Evolutionary conservation across 1,140 invertebrate species (phyloP), one percentile per base, ranked within the genome.

Genomic region (Ruditapes philippinarum): DNA sequence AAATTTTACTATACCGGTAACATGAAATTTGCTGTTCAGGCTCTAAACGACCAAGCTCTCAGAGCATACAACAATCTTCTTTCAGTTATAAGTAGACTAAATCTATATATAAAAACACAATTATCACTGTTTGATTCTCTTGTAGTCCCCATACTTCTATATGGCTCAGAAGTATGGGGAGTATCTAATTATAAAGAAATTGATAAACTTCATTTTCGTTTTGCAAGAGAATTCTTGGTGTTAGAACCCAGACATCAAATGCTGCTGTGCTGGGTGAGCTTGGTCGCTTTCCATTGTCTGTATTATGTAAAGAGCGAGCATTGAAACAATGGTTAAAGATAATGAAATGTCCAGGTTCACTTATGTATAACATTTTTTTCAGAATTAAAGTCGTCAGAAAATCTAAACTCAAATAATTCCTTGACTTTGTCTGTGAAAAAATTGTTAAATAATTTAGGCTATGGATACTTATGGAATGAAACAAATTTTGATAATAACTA

Each of bases 181-280:
- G n/a, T n/a, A n/a, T n/a, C n/a, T n/a, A n/a, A n/a, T n/a, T n/a
- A n/a, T n/a, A n/a, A n/a, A n/a, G n/a, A n/a, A n/a, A n/a, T n/a
- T 65, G 81, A 84, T 49, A 70, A 70, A 45, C 65, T 84, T 2
- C 79, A 82, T 82, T 38, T 82, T 22, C 11, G 33, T 84, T 68
- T 49, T 70, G 60, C 45, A 84, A 84, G 45, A 9, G 51, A 22
- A 70, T 84, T 19, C 42, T 82, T 45, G 81, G 81, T 7, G 65
- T 84, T 11, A 49, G 36, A 57, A 68, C 45, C 1, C 81, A 84
- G 49, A 70, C 60, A 3, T 28, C 65, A 49, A 84, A 84, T 84
- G 33, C 2, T 14, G 60, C 45, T 28, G 81, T 73, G n/a, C 33
- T 84, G 1, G 60, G 65, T 14, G 81, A 84, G 28, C 62, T 70